phyloP scores from a whole-genome alignment of 2,113 vertebrate species.

The human (Homo sapiens) region GRCh38 chr17:13229501-13230000 shows the following conservation, averaged over 20 bases:
- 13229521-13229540: not conserved
- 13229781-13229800: not conserved
- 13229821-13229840: not conserved
- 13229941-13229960: not conserved
- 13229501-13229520: not conserved
- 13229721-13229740: not conserved
- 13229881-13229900: not conserved
- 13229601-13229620: too few relatives aligned
- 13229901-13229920: not conserved
- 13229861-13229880: not conserved
- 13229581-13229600: too few relatives aligned
- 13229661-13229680: too few relatives aligned
- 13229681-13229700: too few relatives aligned
- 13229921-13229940: not conserved
- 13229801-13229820: not conserved
- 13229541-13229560: not conserved
- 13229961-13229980: not conserved
- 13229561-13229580: too few relatives aligned
- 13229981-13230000: not conserved
- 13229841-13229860: not conserved
- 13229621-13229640: too few relatives aligned
- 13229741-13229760: not conserved
- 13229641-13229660: too few relatives aligned
- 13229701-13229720: too few relatives aligned
- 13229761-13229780: not conserved